A percentile compares a stretch with the other conserved stretches of the same genome.
Conservation (phyloP, 1,140 invertebrate species). For the Coptotermes formosanus region DNA sequence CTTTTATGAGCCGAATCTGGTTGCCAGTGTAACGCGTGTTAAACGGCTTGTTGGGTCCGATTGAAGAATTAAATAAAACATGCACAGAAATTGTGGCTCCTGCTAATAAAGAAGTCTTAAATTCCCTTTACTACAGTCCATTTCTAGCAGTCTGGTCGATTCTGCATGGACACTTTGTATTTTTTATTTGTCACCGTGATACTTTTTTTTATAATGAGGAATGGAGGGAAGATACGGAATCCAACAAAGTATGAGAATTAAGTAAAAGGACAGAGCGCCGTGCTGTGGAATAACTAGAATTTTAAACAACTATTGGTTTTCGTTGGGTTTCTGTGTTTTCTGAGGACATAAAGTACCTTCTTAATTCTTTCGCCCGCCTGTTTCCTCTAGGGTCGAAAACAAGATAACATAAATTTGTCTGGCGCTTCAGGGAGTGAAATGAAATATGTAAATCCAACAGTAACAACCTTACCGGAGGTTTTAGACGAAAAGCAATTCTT, state of each 20-base stretch:
- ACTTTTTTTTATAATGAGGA: neutral
- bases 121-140: no score
- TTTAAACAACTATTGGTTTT: constrained; percentile 6
- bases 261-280: neutral
- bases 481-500: neutral
- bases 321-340: neutral
- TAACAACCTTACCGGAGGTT: neutral
- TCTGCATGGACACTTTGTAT: neutral
- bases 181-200: neutral
- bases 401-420: constrained; percentile 7
- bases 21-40: no score
- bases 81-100: no score
- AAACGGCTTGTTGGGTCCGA: no score
- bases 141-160: no score
- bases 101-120: no score
- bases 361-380: neutral
- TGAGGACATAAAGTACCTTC: neutral
- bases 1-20: no score
- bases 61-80: no score
- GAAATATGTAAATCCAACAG: neutral
- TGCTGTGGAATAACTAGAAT: constrained; percentile 1
- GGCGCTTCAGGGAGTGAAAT: neutral
- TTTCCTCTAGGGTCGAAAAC: neutral
- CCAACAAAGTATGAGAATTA: neutral
- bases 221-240: neutral